These are phyloP conservation scores for Apogon hyalosoma DNA, from an alignment of 2,797 vertebrate genomes.

Conservation along the genomic window DNA sequence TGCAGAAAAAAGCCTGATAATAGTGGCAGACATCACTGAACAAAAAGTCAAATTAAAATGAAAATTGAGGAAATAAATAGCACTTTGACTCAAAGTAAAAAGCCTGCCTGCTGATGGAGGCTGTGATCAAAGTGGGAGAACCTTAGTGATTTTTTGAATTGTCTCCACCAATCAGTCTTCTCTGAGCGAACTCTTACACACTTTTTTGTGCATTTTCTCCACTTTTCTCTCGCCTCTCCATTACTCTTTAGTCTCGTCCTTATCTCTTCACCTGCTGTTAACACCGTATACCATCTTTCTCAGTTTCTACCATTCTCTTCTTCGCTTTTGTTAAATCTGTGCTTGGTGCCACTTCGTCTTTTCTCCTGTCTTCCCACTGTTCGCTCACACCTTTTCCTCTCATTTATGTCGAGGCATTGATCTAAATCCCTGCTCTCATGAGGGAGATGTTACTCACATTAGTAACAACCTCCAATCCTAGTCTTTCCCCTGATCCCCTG, in stretches of 20 bases:
- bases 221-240: slow-evolving; percentile 19
- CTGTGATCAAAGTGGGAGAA: slow-evolving; percentile 22
- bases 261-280: slow-evolving; percentile 24
- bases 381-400: slow-evolving; percentile 36
- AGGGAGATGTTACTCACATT: slow-evolving; percentile 32
- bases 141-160: slow-evolving; percentile 18
- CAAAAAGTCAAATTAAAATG: slow-evolving; percentile 28
- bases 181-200: slow-evolving; percentile 18
- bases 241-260: slow-evolving; percentile 26
- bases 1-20: slow-evolving; percentile 23
- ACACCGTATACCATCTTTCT: slow-evolving; percentile 12
- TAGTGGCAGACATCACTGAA: slow-evolving; percentile 26
- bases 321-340: slow-evolving; percentile 17
- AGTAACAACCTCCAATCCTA: slow-evolving; percentile 7
- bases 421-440: slow-evolving; percentile 28
- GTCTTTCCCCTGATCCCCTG: slow-evolving; percentile 15
- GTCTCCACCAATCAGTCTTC: slow-evolving; percentile 7
- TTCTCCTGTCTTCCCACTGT: slow-evolving; percentile 12
- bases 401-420: slow-evolving; percentile 54
- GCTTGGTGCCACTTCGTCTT: slow-evolving; percentile 12
- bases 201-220: slow-evolving; percentile 23
- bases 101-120: slow-evolving; percentile 4
- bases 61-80: slow-evolving; percentile 27
- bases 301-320: slow-evolving; percentile 9
- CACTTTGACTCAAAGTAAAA: slow-evolving; percentile 26